Evolutionary conservation across 2,888 invertebrate species (phyloP), one percentile per base, ranked within the genome.

Genomic region (Leucophenga montana): DNA sequence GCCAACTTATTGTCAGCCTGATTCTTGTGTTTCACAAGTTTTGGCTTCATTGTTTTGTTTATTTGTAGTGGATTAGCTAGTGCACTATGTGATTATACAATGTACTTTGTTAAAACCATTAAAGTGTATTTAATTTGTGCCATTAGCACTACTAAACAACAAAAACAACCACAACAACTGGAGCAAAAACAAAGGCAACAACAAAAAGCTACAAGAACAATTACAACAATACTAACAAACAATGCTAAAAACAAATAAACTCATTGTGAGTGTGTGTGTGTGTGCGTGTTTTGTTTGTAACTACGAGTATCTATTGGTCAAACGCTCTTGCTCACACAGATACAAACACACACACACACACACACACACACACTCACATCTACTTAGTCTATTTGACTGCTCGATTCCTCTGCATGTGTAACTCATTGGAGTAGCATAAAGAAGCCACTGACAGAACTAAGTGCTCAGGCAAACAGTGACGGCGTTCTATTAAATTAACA

Each of bases 91-190:
- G 20, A 61, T 61, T 64, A 64, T 64, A 48, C 62, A 22, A 22
- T 64, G 62, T 64, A 48, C 48, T 64, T 64, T 64, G 46, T 64
- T 64, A 64, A 64, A 64, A 64, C 62, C 62, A 64, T 64, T 64
- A 46, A 64, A 64, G 62, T 64, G 62, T 64, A 64, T 64, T 64
- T 64, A 64, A 64, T 64, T 64, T 64, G 46, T 64, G 20, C 62
- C 62, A 64, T 64, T 64, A 64, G 62, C 48, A 64, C 62, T 64
- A n/a, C 16, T 44, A 64, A 54, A 46, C 56, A 65, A 66, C 46
- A 64, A 65, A 48, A 48, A 50, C 50, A 39, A 61, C 59, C 62
- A 64, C 54, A 67, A 67, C n/a, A n/a, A n/a, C n/a, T n/a, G n/a
- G n/a, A n/a, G n/a, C n/a, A n/a, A 62, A 3, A 13, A 9, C 9